Conservation (phyloP, 2,888 invertebrate genomes). For the Sinohyriopsis cumingii region DNA sequence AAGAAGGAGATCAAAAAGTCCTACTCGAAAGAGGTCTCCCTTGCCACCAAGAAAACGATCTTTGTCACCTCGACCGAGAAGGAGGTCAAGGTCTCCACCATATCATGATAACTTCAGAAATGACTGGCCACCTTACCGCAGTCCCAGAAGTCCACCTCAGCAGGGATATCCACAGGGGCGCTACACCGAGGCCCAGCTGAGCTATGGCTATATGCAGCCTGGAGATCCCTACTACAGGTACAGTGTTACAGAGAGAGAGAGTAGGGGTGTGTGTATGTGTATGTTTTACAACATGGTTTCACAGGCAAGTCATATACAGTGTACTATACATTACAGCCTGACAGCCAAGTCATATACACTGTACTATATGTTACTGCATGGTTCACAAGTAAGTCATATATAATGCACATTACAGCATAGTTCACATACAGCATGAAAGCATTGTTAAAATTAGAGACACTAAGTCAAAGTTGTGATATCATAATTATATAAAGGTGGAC, state of each 20-base stretch:
- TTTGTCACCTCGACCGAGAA: constrained; percentile 22
- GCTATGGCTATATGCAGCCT: constrained; percentile 14
- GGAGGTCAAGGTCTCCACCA: constrained; percentile 27
- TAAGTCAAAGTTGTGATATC: too few species aligned
- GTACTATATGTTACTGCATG: too few species aligned
- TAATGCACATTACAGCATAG: too few species aligned
- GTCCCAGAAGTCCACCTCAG: constrained; percentile 11
- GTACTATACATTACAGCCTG: too few species aligned
- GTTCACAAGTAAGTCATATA: too few species aligned
- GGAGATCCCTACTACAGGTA: constrained; percentile 6
- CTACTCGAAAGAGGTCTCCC: constrained; percentile 15
- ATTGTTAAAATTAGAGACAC: too few species aligned
- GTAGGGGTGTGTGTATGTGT: too few species aligned
- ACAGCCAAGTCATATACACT: too few species aligned
- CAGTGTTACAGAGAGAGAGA: too few species aligned
- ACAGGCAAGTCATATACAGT: constrained; percentile 8
- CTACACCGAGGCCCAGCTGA: constrained; percentile 10
- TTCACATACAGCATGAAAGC: too few species aligned
- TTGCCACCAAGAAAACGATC: constrained; percentile 29
- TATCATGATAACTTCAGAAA: constrained; percentile 1
- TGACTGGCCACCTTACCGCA: constrained; percentile 8
- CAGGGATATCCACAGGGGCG: constrained; percentile 7
- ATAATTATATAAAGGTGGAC: too few species aligned
- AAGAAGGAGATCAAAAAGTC: constrained; percentile 13
- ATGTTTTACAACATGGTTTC: background rate